Conservation (phyloP, 1,140 invertebrate genomes). For the Apocrypta bakeri region DNA sequence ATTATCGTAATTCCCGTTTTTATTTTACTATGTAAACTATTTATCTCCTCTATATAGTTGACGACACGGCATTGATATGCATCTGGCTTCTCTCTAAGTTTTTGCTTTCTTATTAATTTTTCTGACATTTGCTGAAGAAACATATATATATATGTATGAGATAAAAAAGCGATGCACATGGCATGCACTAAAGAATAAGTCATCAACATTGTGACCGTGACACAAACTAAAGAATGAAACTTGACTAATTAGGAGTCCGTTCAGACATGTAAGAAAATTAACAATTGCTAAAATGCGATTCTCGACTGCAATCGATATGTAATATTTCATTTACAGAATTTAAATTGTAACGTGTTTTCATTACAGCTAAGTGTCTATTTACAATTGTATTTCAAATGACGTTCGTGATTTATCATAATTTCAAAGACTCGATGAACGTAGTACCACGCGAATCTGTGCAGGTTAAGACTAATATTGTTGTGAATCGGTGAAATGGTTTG, state of each 20-base stretch:
- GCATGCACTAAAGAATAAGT: neutral
- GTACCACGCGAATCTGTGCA: too few species aligned
- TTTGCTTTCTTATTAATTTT: neutral
- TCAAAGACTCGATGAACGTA: neutral
- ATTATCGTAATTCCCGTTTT: neutral
- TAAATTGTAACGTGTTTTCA: neutral
- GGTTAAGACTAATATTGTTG: too few species aligned
- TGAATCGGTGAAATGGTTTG: too few species aligned
- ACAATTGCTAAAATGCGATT: constrained; percentile 32
- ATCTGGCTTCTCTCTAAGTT: neutral
- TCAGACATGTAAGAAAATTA: constrained; percentile 1
- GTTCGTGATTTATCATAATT: neutral
- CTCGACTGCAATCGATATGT: neutral
- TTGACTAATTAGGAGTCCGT: constrained; percentile 38
- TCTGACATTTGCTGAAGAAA: neutral
- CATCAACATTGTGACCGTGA: constrained; percentile 9
- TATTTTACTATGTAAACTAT: neutral
- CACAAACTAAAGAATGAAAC: constrained; percentile 39
- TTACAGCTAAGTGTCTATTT: neutral
- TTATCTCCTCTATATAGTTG: neutral
- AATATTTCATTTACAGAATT: too few species aligned
- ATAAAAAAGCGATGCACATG: constrained; percentile 9
- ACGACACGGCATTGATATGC: neutral
- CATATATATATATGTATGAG: too few species aligned
- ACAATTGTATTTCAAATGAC: neutral